Evolutionary conservation across 2,113 vertebrate genomes (phyloP).

Genomic region (Mellivora capensis): DNA sequence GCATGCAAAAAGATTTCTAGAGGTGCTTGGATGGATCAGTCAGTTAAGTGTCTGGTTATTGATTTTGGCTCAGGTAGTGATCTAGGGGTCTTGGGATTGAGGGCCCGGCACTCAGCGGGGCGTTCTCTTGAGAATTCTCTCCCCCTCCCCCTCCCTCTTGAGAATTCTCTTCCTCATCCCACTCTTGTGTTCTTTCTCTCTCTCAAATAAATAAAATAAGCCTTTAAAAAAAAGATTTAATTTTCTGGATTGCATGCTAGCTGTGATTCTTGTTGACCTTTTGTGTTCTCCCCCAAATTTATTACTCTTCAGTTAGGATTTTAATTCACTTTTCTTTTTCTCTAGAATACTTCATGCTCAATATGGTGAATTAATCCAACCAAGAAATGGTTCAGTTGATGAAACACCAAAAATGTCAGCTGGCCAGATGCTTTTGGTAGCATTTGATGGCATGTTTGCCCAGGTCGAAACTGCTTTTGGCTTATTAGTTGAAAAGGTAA

Average conservation of each 20-base stretch:
- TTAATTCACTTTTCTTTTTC: not conserved
- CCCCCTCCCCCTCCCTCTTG: too few species aligned
- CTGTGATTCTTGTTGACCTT: not conserved
- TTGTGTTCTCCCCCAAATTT: constrained; percentile 75
- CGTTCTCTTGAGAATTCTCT: not conserved
- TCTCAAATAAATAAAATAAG: not conserved
- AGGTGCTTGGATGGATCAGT: not conserved
- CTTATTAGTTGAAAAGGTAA: constrained; percentile 96
- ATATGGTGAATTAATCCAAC: constrained; percentile 97
- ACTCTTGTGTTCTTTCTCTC: not conserved
- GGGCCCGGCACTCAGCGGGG: not conserved
- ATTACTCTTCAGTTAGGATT: not conserved
- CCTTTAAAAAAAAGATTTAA: not conserved
- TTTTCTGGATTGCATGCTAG: not conserved
- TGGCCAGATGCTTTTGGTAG: constrained; percentile 98
- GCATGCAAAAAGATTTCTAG: not conserved
- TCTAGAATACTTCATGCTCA: constrained; percentile 93
- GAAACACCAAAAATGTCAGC: constrained; percentile 99
- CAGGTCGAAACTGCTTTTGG: constrained; percentile 97
- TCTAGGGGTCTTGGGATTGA: not conserved
- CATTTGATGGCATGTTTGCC: constrained; percentile 99
- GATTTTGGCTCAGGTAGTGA: not conserved
- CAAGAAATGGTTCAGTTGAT: constrained; percentile 90
- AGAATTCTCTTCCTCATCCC: not conserved
- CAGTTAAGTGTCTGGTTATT: not conserved